phyloP scores from a whole-genome alignment of 2,113 vertebrate genomes.

The Cygnus buccinator region DNA sequence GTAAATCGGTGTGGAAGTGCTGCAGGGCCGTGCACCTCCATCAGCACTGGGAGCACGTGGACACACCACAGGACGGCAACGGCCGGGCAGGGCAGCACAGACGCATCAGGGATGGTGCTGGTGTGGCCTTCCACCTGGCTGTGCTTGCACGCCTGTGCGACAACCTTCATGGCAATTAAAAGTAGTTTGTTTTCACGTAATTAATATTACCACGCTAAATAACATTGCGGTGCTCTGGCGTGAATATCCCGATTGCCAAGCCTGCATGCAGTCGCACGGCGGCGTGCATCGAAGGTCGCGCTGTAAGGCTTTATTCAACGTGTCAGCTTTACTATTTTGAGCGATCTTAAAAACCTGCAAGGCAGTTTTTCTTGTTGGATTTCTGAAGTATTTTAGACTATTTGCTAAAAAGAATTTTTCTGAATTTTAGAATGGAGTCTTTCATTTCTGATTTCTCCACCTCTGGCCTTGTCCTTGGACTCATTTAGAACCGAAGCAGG shows the following conservation, averaged over 20 bases:
- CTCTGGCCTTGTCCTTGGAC: not conserved
- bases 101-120: not conserved
- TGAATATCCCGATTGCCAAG: not conserved
- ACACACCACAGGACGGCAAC: no score
- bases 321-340: not conserved
- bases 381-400: not conserved
- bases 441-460: not conserved
- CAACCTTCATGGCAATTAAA: not conserved
- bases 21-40: not conserved
- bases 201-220: not conserved
- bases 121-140: not conserved
- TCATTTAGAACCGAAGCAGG: not conserved
- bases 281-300: not conserved
- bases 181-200: not conserved
- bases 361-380: not conserved
- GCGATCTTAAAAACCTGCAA: not conserved
- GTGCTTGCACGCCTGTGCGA: not conserved
- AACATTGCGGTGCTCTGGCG: not conserved
- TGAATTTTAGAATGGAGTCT: not conserved
- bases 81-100: accelerated
- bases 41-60: no score
- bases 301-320: constrained; percentile 24
- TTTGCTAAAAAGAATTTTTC: not conserved
- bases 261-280: not conserved
- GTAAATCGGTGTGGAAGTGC: accelerated